Percentiles rank a stretch among this genome's conserved stretches.
Conservation (phyloP, 2,113 vertebrate genomes). For the Tenrec ecaudatus region DNA sequence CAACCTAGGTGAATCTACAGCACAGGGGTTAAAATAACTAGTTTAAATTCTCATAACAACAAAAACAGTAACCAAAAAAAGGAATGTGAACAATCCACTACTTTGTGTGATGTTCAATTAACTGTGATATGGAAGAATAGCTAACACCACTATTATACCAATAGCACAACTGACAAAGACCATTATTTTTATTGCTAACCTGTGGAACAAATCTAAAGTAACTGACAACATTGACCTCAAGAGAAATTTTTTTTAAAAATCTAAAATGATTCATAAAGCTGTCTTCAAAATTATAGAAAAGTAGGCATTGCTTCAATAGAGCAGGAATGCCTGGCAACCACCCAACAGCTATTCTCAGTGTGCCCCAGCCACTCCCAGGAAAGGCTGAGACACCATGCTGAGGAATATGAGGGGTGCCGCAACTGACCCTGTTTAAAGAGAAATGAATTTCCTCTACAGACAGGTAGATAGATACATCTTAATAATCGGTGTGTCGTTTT, state of each 20-base stretch:
- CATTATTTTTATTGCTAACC: conserved; percentile 16
- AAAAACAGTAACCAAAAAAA: not conserved
- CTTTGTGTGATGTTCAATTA: not conserved
- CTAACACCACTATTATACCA: not conserved
- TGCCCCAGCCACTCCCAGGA: not conserved
- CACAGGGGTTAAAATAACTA: not conserved
- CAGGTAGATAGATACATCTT: not conserved
- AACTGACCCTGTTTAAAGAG: not conserved
- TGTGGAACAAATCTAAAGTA: conserved; percentile 44
- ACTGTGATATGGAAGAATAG: not conserved
- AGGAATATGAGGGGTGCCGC: not conserved
- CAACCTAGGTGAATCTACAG: not conserved
- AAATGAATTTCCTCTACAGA: conserved; percentile 2
- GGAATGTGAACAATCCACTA: not conserved
- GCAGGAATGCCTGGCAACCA: conserved; percentile 21
- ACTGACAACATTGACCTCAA: conserved; percentile 54
- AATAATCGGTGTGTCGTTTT: conserved; percentile 24
- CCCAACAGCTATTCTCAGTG: not conserved
- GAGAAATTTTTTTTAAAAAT: conserved; percentile 41
- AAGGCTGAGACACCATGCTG: not conserved
- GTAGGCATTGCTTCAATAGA: not conserved
- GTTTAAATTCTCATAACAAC: not conserved
- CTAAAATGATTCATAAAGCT: conserved; percentile 46
- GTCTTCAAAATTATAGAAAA: conserved; percentile 37
- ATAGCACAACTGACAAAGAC: not conserved